A percentile compares a stretch with the other conserved stretches of the same genome.
These are phyloP conservation scores for Drosophila vallismaia DNA, from an alignment of 2,888 invertebrate species.

Conservation along the genomic window DNA sequence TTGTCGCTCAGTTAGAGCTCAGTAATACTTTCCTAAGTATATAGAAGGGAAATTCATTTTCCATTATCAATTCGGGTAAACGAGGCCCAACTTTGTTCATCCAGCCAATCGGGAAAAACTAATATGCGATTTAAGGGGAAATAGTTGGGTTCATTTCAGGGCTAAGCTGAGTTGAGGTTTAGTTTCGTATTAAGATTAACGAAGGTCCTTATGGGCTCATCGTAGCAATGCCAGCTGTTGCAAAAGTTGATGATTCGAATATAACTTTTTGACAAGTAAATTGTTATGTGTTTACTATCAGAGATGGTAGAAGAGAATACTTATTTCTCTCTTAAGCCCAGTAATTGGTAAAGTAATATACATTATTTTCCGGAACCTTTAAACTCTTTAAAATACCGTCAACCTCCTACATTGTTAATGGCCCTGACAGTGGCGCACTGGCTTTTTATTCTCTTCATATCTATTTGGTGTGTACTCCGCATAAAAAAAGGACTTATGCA, in stretches of 20 bases:
- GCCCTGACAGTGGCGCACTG: slow-evolving; percentile 19
- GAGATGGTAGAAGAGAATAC: background rate
- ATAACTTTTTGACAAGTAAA: slow-evolving; percentile 21
- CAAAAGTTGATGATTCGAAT: slow-evolving; percentile 6
- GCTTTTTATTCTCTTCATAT: slow-evolving; percentile 29
- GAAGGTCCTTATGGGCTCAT: background rate
- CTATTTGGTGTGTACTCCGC: slow-evolving; percentile 16
- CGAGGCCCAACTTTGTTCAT: background rate
- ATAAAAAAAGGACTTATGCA: slow-evolving; percentile 45
- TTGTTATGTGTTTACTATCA: slow-evolving; percentile 9
- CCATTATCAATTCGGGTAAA: slow-evolving; percentile 32
- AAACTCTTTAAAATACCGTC: slow-evolving; percentile 24
- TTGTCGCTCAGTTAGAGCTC: slow-evolving; percentile 43
- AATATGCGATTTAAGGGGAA: slow-evolving; percentile 16
- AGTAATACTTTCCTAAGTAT: slow-evolving; percentile 2
- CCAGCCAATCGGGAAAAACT: slow-evolving; percentile 22
- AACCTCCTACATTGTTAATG: slow-evolving; percentile 44
- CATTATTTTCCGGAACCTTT: slow-evolving; percentile 1
- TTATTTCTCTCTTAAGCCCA: background rate
- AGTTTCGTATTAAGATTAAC: slow-evolving; percentile 26
- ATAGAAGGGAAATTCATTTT: slow-evolving; percentile 13
- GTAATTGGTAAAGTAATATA: too few relatives aligned
- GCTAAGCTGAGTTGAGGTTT: slow-evolving; percentile 22
- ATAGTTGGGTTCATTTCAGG: slow-evolving; percentile 23
- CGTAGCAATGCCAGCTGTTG: slow-evolving; percentile 11